These are phyloP conservation scores for Cephalopachus bancanus DNA, from an alignment of 2,797 vertebrate species.

Conservation along the genomic window DNA sequence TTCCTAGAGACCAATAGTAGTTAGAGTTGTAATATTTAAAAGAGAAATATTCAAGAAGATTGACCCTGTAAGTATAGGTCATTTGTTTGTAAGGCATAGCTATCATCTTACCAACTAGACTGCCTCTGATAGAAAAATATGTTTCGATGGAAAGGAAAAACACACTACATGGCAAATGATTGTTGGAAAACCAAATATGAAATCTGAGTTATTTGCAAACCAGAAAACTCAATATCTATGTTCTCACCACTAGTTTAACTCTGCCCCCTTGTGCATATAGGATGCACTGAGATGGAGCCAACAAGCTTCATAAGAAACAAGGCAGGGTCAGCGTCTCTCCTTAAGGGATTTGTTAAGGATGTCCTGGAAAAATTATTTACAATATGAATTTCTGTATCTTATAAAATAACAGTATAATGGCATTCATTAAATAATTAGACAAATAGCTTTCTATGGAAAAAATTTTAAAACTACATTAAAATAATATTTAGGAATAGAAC, in stretches of 20 bases:
- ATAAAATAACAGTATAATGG: not conserved
- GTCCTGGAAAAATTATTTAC: not conserved
- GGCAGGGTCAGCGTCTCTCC: not conserved
- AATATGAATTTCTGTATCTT: not conserved
- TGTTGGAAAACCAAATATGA: slow-evolving; percentile 31
- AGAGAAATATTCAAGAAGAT: not conserved
- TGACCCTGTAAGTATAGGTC: not conserved
- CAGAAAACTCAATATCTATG: not conserved
- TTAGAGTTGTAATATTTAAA: slow-evolving; percentile 40
- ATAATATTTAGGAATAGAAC: not conserved
- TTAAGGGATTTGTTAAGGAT: not conserved
- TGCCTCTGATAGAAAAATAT: not conserved
- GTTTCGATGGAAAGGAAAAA: not conserved
- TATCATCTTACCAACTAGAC: not conserved
- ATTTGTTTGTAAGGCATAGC: not conserved
- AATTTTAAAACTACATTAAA: not conserved
- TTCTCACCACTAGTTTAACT: slow-evolving; percentile 61
- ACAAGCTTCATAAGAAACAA: not conserved
- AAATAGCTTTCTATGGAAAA: not conserved
- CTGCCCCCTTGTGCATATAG: slow-evolving; percentile 61
- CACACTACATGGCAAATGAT: not conserved
- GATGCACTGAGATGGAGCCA: not conserved
- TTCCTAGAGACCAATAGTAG: not conserved
- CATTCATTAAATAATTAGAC: not conserved
- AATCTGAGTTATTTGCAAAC: slow-evolving; percentile 7